Percentiles rank a stretch among this genome's conserved stretches.
Evolutionary conservation across 2,113 vertebrate genomes (phyloP).

Genomic region (Ovis canadensis): DNA sequence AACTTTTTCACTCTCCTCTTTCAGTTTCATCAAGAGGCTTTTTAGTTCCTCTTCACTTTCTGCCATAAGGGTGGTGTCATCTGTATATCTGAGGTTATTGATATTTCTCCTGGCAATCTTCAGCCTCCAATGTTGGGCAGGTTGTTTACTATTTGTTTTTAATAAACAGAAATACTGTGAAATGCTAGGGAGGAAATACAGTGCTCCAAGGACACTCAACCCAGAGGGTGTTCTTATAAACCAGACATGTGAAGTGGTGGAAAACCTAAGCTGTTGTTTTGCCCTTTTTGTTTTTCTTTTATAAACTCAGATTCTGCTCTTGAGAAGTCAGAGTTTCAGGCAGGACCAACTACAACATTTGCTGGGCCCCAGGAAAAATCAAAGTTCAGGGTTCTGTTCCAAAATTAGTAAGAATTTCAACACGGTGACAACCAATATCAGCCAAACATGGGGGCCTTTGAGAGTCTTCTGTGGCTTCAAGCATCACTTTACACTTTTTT

Average conservation of each 20-base stretch:
- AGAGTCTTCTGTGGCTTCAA: neutral
- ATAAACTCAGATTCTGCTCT: neutral
- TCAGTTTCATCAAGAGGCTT: too few species aligned
- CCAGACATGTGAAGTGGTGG: neutral
- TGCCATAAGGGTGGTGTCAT: too few species aligned
- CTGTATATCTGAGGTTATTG: too few species aligned
- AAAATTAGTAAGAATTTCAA: neutral
- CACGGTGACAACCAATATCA: fast-evolving
- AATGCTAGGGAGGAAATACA: neutral
- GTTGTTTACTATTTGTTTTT: neutral
- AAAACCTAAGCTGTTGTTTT: neutral
- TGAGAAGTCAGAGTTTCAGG: neutral
- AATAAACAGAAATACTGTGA: neutral
- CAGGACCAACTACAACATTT: neutral
- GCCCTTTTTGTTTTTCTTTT: neutral
- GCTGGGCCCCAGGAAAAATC: neutral
- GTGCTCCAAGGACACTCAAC: neutral
- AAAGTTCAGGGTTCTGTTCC: neutral
- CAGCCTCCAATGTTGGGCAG: neutral
- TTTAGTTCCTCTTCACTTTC: too few species aligned
- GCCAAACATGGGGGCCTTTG: fast-evolving
- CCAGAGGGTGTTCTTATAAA: neutral
- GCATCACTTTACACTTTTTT: neutral
- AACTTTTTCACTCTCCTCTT: too few species aligned
- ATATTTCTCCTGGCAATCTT: too few species aligned